Evolutionary conservation across 2,797 vertebrate genomes (phyloP).

Genomic region (Bradypus variegatus): DNA sequence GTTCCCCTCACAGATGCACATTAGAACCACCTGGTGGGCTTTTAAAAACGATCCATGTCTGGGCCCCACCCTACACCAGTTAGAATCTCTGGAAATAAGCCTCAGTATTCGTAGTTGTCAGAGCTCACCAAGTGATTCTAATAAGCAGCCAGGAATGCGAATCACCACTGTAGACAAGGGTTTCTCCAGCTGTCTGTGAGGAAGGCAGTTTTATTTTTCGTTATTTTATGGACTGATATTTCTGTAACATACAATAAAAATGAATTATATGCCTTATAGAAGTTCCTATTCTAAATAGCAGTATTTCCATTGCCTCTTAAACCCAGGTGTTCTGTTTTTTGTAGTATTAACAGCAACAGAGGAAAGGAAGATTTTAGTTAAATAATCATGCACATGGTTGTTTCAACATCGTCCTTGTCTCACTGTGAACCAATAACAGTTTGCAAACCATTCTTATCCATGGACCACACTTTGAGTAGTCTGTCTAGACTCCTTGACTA

Average conservation of each 20-base stretch:
- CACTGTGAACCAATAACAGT: not conserved
- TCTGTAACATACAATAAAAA: not conserved
- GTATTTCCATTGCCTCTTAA: not conserved
- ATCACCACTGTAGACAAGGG: not conserved
- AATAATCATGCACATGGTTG: not conserved
- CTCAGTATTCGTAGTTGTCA: not conserved
- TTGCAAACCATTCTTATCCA: not conserved
- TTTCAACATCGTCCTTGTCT: not conserved
- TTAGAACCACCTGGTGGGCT: not conserved
- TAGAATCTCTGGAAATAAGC: not conserved
- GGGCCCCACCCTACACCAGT: not conserved
- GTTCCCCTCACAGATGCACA: too few species aligned
- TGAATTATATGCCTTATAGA: not conserved
- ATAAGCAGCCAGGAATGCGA: not conserved
- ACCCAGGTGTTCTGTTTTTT: not conserved
- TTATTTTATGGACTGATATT: not conserved
- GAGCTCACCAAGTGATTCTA: not conserved
- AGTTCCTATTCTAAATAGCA: not conserved
- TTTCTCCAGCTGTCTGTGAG: not conserved
- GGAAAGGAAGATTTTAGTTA: not conserved
- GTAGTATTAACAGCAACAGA: not conserved
- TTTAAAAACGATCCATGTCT: not conserved
- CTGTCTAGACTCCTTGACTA: not conserved
- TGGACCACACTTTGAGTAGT: not conserved
- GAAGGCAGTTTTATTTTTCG: not conserved